Evolutionary conservation across 2,888 invertebrate species (phyloP).

Genomic region (Willowsia nigromaculata): DNA sequence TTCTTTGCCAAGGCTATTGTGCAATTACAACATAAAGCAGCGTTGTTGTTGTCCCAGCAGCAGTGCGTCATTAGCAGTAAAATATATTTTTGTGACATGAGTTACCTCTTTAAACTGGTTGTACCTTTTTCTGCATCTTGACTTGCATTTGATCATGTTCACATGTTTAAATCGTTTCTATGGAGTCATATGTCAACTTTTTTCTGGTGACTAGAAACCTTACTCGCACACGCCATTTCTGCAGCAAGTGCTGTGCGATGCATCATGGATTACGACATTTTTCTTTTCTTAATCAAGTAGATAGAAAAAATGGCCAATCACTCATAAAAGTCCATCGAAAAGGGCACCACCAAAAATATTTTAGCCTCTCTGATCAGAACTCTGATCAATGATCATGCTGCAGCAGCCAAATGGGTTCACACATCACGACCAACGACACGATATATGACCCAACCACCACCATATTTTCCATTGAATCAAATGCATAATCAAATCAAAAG

Average conservation of each 20-base stretch:
- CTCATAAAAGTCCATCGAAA: background rate
- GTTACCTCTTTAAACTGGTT: background rate
- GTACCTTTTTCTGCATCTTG: conserved; percentile 2
- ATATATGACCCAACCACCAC: background rate
- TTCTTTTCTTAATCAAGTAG: background rate
- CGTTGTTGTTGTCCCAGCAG: too few relatives aligned
- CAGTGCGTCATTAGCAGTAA: background rate
- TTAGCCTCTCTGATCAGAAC: too few relatives aligned
- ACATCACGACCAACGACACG: background rate
- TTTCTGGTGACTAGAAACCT: background rate
- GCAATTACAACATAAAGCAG: background rate
- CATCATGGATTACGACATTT: background rate
- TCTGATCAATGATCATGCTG: background rate
- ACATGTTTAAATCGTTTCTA: background rate
- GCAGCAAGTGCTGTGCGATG: background rate
- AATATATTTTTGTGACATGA: background rate
- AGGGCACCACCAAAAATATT: background rate
- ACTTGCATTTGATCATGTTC: conserved; percentile 17
- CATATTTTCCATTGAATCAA: background rate
- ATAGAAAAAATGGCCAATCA: background rate
- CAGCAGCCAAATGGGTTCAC: background rate
- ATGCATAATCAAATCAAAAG: conserved; percentile 4
- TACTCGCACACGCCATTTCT: background rate
- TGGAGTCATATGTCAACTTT: background rate
- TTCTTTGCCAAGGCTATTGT: conserved; percentile 37